A percentile compares a stretch with the other conserved stretches of the same genome.
These are phyloP conservation scores for Euthynnus affinis DNA, from an alignment of 2,797 vertebrate species.

Conservation along the genomic window DNA sequence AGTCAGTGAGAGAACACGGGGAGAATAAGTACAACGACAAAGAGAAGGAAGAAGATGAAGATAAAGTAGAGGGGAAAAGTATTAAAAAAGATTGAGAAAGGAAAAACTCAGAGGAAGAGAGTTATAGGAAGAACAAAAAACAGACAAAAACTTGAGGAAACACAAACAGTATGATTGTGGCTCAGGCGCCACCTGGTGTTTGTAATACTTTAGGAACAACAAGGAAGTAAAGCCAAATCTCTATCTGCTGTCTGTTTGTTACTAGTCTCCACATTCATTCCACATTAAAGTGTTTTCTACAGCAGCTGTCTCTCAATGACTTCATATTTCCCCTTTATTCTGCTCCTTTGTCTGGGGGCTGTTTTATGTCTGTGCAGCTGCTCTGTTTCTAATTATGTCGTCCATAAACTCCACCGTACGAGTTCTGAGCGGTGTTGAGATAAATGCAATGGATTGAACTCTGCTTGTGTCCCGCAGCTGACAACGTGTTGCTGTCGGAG, in stretches of 20 bases:
- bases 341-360: constrained; percentile 38
- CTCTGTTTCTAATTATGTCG: constrained; percentile 62
- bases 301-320: constrained; percentile 51
- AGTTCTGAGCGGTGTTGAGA: constrained; percentile 9
- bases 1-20: constrained; percentile 30
- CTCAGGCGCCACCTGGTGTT: constrained; percentile 82
- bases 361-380: constrained; percentile 49
- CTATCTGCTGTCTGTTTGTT: constrained; percentile 42
- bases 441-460: constrained; percentile 31
- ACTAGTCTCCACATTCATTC: constrained; percentile 42
- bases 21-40: constrained; percentile 34
- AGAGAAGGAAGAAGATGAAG: constrained; percentile 32
- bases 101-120: constrained; percentile 45
- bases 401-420: constrained; percentile 30
- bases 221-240: neutral
- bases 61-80: constrained; percentile 1
- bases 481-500: constrained; percentile 94
- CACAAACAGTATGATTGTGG: constrained; percentile 24
- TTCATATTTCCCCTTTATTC: constrained; percentile 37
- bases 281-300: constrained; percentile 47
- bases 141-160: neutral
- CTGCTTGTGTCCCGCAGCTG: constrained; percentile 85
- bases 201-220: constrained; percentile 23
- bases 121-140: constrained; percentile 18
- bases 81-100: neutral